A percentile compares a stretch with the other conserved stretches of the same genome.
Evolutionary conservation across 2,113 vertebrate genomes (phyloP).

Genomic region (Cephalopholis sonnerati): DNA sequence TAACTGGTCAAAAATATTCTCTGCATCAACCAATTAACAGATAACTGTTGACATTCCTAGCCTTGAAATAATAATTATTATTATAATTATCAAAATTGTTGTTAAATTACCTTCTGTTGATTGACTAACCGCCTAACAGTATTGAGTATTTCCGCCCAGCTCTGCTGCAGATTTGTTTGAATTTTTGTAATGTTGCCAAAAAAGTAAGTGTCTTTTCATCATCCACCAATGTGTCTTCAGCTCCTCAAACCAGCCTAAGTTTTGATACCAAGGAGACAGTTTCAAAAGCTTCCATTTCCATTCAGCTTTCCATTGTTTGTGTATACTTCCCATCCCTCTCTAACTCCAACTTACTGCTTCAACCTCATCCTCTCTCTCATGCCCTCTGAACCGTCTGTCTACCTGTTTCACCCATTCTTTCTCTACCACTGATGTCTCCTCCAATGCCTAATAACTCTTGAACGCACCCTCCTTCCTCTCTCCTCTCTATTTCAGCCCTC

Average conservation of each 20-base stretch:
- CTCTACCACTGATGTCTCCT: slow-evolving; percentile 30
- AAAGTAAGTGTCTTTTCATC: background rate
- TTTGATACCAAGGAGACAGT: background rate
- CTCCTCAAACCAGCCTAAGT: background rate
- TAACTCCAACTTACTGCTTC: slow-evolving; percentile 6
- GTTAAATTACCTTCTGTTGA: no score
- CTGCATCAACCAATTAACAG: no score
- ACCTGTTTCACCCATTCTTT: slow-evolving; percentile 41
- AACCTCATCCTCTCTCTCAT: slow-evolving; percentile 25
- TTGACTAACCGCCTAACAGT: no score
- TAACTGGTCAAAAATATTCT: no score
- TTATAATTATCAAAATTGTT: no score
- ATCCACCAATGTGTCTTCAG: background rate
- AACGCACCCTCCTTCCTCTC: slow-evolving; percentile 40
- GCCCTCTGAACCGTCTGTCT: slow-evolving; percentile 29
- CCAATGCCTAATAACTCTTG: slow-evolving; percentile 43
- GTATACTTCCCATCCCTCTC: background rate
- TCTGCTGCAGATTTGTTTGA: background rate
- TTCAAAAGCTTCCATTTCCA: slow-evolving; percentile 8
- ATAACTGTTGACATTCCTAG: no score
- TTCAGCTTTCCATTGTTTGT: slow-evolving; percentile 13
- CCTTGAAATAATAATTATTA: background rate
- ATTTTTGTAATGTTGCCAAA: background rate
- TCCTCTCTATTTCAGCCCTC: slow-evolving; percentile 47
- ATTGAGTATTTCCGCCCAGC: background rate